A percentile compares a stretch with the other conserved stretches of the same genome.
phyloP scores from a whole-genome alignment of 2,113 vertebrate species.

The Xiphorhynchus elegans region DNA sequence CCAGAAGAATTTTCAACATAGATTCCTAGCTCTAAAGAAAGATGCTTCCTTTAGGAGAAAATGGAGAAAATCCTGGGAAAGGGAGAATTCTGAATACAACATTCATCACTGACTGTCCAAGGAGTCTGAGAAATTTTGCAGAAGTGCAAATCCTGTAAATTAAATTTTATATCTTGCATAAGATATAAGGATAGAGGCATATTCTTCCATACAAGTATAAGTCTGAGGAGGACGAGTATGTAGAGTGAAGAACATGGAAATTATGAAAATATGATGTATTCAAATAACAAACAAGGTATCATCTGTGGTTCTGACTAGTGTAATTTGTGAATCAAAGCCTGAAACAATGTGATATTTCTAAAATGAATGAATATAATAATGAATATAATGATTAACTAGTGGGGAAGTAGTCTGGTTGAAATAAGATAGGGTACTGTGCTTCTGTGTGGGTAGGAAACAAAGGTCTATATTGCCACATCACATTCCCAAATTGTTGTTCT shows the following conservation, averaged over 20 bases:
- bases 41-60: not conserved
- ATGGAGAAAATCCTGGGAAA: not conserved
- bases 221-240: not conserved
- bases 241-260: not conserved
- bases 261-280: not conserved
- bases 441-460: not conserved
- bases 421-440: not conserved
- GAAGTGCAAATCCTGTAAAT: not conserved
- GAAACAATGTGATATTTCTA: not conserved
- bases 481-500: constrained; percentile 34
- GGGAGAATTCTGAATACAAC: not conserved
- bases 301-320: not conserved
- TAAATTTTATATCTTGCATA: not conserved
- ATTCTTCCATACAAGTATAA: not conserved
- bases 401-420: not conserved
- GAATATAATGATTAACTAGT: not conserved
- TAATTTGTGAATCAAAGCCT: not conserved
- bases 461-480: not conserved
- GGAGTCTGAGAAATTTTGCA: not conserved
- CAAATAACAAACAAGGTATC: not conserved
- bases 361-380: not conserved
- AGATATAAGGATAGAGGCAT: not conserved
- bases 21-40: not conserved
- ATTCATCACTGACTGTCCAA: not conserved
- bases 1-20: not conserved